These are phyloP conservation scores for Gandaritis pyraliata DNA, from an alignment of 2,888 invertebrate genomes.

Conservation along the genomic window DNA sequence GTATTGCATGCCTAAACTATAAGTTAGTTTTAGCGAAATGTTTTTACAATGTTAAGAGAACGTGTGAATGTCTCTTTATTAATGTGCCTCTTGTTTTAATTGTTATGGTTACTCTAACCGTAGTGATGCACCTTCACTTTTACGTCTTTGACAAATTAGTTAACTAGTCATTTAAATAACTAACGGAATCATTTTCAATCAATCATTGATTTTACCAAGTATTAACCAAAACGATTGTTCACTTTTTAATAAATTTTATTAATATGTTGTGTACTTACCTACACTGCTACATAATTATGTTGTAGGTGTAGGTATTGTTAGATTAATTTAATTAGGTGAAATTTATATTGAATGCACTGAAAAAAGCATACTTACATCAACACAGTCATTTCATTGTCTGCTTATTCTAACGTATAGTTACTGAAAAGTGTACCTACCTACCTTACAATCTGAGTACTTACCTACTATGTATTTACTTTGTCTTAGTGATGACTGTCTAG, in stretches of 20 bases:
- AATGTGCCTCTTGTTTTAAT: constrained; percentile 22
- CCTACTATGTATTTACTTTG: too few relatives aligned
- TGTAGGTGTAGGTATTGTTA: constrained; percentile 42
- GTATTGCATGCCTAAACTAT: constrained; percentile 29
- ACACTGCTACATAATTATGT: not conserved
- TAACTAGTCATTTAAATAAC: constrained; percentile 58
- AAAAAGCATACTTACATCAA: too few relatives aligned
- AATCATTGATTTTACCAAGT: constrained; percentile 61
- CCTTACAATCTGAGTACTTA: too few relatives aligned
- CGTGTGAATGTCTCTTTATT: constrained; percentile 10
- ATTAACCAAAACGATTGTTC: constrained; percentile 82
- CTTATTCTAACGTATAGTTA: too few relatives aligned
- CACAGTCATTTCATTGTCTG: too few relatives aligned
- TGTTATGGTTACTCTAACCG: constrained; percentile 2
- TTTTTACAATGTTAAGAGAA: constrained; percentile 8
- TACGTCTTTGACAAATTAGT: constrained; percentile 16
- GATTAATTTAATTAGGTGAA: constrained; percentile 63
- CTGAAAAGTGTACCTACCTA: too few relatives aligned
- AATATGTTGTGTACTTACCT: constrained; percentile 64
- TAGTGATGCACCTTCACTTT: constrained; percentile 11
- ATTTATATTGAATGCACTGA: too few relatives aligned
- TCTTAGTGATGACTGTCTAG: too few relatives aligned
- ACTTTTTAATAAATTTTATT: constrained; percentile 79
- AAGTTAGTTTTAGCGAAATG: constrained; percentile 19
- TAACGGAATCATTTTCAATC: constrained; percentile 33